These are phyloP conservation scores for Chelon labrosus DNA, from an alignment of 2,797 vertebrate genomes.

Conservation along the genomic window DNA sequence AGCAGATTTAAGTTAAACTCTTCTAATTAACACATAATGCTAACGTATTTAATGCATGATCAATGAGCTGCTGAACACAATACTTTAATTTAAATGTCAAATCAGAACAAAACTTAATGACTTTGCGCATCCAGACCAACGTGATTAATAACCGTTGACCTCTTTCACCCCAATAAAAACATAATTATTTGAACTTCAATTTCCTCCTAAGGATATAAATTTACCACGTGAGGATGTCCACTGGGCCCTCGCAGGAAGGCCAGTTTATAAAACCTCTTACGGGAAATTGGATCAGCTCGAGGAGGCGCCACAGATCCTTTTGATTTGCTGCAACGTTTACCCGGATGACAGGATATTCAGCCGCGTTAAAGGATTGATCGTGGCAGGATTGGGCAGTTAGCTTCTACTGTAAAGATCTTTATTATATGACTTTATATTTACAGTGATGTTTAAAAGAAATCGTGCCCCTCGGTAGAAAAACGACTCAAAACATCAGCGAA, in stretches of 20 bases:
- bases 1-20: neutral
- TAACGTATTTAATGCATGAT: slow-evolving; percentile 51
- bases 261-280: slow-evolving; percentile 22
- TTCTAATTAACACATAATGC: slow-evolving; percentile 30
- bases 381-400: too few relatives aligned
- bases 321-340: slow-evolving; percentile 13
- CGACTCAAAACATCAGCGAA: too few relatives aligned
- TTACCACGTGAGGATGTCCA: neutral
- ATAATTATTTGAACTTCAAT: too few relatives aligned
- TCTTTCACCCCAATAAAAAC: too few relatives aligned
- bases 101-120: slow-evolving; percentile 24
- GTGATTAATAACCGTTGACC: too few relatives aligned
- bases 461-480: too few relatives aligned
- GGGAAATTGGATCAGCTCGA: slow-evolving; percentile 4
- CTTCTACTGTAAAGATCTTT: too few relatives aligned
- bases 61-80: slow-evolving; percentile 42
- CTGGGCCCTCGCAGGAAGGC: too few relatives aligned
- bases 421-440: too few relatives aligned
- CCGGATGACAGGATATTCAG: slow-evolving; percentile 1
- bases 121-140: slow-evolving; percentile 8
- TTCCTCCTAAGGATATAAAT: too few relatives aligned
- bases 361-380: neutral
- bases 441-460: too few relatives aligned
- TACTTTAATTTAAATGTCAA: slow-evolving; percentile 33
- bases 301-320: slow-evolving; percentile 19